A percentile compares a stretch with the other conserved stretches of the same genome.
Conservation (phyloP, 2,888 invertebrate species). For the Drosophila siamana region DNA sequence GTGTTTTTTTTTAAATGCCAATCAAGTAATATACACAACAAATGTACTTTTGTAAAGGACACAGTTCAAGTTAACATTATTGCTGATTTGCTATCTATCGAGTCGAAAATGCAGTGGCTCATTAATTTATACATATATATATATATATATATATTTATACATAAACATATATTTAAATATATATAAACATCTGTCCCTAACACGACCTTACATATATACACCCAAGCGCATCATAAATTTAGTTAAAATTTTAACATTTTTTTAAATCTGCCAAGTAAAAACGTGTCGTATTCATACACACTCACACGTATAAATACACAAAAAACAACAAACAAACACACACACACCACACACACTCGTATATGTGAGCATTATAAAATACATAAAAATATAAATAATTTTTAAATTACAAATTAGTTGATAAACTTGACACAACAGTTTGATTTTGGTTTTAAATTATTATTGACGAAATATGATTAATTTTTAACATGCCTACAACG, state of each 20-base stretch:
- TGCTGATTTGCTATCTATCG: slow-evolving; percentile 65
- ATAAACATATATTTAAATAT: slow-evolving; percentile 5
- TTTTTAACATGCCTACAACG: slow-evolving; percentile 44
- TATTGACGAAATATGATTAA: slow-evolving; percentile 27
- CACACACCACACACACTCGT: slow-evolving; percentile 21
- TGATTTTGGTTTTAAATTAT: slow-evolving; percentile 11
- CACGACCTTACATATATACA: slow-evolving; percentile 4
- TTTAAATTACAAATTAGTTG: slow-evolving; percentile 66
- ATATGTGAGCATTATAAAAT: slow-evolving; percentile 70
- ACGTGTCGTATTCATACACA: slow-evolving; percentile 42
- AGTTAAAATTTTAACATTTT: slow-evolving; percentile 36
- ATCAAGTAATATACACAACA: slow-evolving; percentile 26
- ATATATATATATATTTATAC: slow-evolving; percentile 13
- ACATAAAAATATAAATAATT: slow-evolving; percentile 48
- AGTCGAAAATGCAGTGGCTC: slow-evolving; percentile 17
- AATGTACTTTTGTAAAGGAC: slow-evolving; percentile 62
- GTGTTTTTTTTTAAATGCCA: slow-evolving; percentile 33
- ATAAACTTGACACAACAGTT: slow-evolving; percentile 23
- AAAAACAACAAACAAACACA: not conserved
- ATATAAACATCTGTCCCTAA: slow-evolving; percentile 17
- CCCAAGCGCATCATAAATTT: slow-evolving; percentile 26
- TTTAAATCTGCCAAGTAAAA: slow-evolving; percentile 53
- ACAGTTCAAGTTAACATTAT: slow-evolving; percentile 84
- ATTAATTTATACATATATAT: slow-evolving; percentile 30
- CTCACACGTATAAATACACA: not conserved